phyloP scores from a whole-genome alignment of 2,113 vertebrate genomes.

The Pachypanchax playfairii region DNA sequence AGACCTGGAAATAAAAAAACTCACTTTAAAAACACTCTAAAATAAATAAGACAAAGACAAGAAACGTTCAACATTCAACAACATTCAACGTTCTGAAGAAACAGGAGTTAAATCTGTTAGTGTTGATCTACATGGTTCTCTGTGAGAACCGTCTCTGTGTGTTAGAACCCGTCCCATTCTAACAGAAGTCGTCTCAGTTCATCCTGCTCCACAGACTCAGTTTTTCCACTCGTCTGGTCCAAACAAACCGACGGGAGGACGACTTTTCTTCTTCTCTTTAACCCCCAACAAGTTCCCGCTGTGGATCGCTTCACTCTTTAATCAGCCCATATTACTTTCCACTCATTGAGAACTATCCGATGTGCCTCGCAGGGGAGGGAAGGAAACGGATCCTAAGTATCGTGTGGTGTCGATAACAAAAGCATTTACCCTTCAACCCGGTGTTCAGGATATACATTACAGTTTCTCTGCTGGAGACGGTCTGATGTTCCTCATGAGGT shows the following conservation, averaged over 20 bases:
- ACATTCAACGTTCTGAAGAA: too few species aligned
- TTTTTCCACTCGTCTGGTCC: slow-evolving; percentile 49
- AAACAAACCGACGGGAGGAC: slow-evolving; percentile 29
- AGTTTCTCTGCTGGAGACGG: slow-evolving; percentile 29
- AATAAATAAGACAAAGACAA: too few species aligned
- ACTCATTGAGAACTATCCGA: slow-evolving; percentile 56
- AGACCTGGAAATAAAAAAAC: too few species aligned
- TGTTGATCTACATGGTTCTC: too few species aligned
- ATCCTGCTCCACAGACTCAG: background rate
- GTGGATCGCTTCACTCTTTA: slow-evolving; percentile 29
- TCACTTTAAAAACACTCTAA: too few species aligned
- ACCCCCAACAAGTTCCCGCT: slow-evolving; percentile 42
- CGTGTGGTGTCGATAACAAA: slow-evolving; percentile 49
- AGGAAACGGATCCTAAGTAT: slow-evolving; percentile 51
- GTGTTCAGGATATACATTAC: slow-evolving; percentile 26
- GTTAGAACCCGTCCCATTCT: too few species aligned
- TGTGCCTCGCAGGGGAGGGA: slow-evolving; percentile 62
- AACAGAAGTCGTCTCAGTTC: too few species aligned
- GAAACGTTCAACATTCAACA: too few species aligned
- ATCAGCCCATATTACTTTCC: slow-evolving; percentile 51
- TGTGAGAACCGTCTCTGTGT: too few species aligned
- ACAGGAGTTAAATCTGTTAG: too few species aligned
- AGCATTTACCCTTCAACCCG: slow-evolving; percentile 45
- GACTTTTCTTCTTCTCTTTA: slow-evolving; percentile 24
- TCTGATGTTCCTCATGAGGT: slow-evolving; percentile 5